Evolutionary conservation across 2,888 invertebrate genomes (phyloP), one percentile per base, ranked within the genome.

Genomic region (Rapana venosa): DNA sequence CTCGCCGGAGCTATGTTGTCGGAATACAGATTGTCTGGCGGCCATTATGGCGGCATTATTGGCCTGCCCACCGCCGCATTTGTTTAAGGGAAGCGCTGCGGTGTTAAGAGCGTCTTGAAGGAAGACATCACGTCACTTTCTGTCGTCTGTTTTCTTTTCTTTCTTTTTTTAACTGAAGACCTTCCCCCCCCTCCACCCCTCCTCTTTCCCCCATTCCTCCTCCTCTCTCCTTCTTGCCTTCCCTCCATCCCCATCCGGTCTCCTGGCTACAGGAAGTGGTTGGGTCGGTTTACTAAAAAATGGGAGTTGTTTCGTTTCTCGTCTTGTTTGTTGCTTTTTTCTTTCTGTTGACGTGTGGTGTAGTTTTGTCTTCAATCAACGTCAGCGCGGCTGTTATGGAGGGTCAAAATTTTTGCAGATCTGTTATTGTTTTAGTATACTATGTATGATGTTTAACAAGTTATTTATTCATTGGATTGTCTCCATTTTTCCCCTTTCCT

Each of bases 11-110:
- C 84, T 89, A 89, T 89, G 89, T 85, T 70, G 89, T 30, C 32
- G 84, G 89, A 84, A 89, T 89, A 89, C 89, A 85, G 89, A 89
- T 89, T 70, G 85, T 36, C 89, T 47, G 84, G 35, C 32, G 83
- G 85, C 85, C 89, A 89, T 84, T 84, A 89, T 89, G 84, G 66
- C 17, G 85, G 66, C 61, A 89, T 84, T 83, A 84, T 66, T n/a
- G 81, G 66, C 74, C 83, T 88, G 35, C 83, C 83, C 83, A 79
- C 83, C 30, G 26, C 81, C 83, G 61, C 88, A 83, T 88, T 88
- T 88, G 81, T 81, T 88, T 88, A 83, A 88, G 83, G 79, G 88
- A 88, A 87, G 87, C 36, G 70, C 35, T 58, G 86, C 61, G 61
- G 58, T 86, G 86, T 86, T 58, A 86, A 86, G 86, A 86, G 84